Base-by-base conservation (phyloP, 2,888 invertebrate species). In the Branchipolynoe longqiensis region DNA sequence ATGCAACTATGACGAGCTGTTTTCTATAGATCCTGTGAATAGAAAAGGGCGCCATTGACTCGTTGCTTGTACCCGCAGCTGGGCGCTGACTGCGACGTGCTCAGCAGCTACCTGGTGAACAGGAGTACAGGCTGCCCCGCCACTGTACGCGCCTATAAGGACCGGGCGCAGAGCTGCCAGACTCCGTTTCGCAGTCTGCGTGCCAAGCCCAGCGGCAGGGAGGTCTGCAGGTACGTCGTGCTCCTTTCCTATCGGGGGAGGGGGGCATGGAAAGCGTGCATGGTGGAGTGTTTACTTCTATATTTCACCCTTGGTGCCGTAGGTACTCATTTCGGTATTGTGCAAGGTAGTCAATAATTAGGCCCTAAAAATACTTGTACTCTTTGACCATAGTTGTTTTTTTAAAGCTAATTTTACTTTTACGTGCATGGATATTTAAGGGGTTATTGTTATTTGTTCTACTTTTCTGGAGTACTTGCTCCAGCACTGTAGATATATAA, bases 81-180 rank as follows among this genome's bases (percentile, higher is more conserved):
- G n/a, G n/a, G n/a, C n/a, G n/a, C n/a, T n/a, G n/a, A n/a, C n/a
- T n/a, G n/a, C n/a, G n/a, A n/a, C n/a, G n/a, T n/a, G n/a, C n/a
- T n/a, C n/a, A n/a, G n/a, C n/a, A n/a, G n/a, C n/a, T n/a, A n/a
- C n/a, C n/a, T n/a, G n/a, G n/a, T n/a, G n/a, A n/a, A n/a, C n/a
- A n/a, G 69, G n/a, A 14, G 28, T n/a, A 38, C 69, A n/a, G 69
- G 69, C 0, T 69, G 69, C 38, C 69, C 69, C 0, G 69, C 36
- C 38, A 36, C 12, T 14, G 69, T 22, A 18, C 18, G 14, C 22
- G 36, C 33, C 3, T 69, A 69, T 38, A 33, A n/a, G 38, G 38
- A 12, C 69, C 69, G 69, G 22, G 69, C 69, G 14, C 69, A 69
- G 36, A 38, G 22, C 38, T 69, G 69, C 38, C 69, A 69, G 69